Percentiles rank a stretch among this genome's conserved stretches.
phyloP scores from a whole-genome alignment of 2,797 vertebrate species.

The Chrysocyon brachyurus region DNA sequence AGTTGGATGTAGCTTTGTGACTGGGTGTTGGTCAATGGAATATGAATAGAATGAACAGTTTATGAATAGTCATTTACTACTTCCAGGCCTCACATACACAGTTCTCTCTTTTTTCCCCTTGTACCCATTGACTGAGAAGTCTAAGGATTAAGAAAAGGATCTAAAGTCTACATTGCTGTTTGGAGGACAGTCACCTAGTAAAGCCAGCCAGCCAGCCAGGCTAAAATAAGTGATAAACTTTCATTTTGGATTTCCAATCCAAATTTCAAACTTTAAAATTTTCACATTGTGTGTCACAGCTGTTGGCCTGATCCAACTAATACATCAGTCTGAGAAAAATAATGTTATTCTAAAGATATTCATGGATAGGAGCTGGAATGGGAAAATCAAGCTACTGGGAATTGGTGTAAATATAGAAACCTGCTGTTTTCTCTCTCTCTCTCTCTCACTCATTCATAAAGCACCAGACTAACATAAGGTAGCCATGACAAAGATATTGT shows the following conservation, averaged over 20 bases:
- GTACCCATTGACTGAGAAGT: neutral
- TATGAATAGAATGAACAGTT: neutral
- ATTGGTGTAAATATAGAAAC: neutral
- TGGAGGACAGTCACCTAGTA: neutral
- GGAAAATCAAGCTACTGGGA: neutral
- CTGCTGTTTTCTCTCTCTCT: neutral
- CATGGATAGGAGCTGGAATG: neutral
- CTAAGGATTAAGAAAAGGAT: neutral
- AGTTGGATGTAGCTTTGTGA: neutral
- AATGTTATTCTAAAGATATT: conserved; percentile 5
- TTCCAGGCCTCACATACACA: neutral
- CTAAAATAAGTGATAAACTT: neutral
- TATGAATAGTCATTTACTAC: neutral
- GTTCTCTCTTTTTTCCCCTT: neutral
- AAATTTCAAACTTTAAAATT: conserved; percentile 34
- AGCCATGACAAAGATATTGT: neutral
- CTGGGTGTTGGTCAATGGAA: neutral
- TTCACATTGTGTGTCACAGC: neutral
- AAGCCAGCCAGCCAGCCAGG: neutral
- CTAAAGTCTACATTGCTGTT: neutral
- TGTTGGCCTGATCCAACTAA: conserved; percentile 1
- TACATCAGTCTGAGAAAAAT: neutral
- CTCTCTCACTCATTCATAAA: neutral
- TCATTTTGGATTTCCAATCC: conserved; percentile 15
- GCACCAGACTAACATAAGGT: neutral